Evolutionary conservation across 2,888 invertebrate genomes (phyloP), one percentile per base, ranked within the genome.

Genomic region (Alcis repandata): DNA sequence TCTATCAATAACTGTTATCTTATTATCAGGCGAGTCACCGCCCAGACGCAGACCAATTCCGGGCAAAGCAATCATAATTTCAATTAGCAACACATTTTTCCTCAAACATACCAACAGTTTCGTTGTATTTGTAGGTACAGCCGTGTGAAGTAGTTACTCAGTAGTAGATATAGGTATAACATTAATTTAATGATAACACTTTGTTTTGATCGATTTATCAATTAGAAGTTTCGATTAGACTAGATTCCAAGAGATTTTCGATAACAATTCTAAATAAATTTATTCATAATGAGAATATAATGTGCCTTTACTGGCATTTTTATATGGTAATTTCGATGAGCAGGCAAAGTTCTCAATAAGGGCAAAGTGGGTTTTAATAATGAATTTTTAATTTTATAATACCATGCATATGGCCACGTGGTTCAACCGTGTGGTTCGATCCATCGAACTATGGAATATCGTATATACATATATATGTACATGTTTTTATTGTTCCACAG

Each of bases 161-260:
- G 17, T 41, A 41, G 10, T 27, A 27, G 27, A 27, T 4, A 27
- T 27, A 27, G 15, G 9, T 27, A 20, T 48, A 53, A 49, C 46
- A 48, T 52, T 33, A 48, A 40, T 11, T 64, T 59, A 36, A 59
- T n/a, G 43, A 59, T 64, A 59, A 51, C 13, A 41, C 52, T 46
- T 53, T 32, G 27, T 52, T 68, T 71, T 63, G 45, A 48, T 53
- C 40, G 48, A 46, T 53, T 60, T 57, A 62, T 67, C 62, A 46
- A 38, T 63, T 43, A 56, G 56, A 62, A 60, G 53, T 46, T 41
- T 46, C 63, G 63, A 65, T 67, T 57, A 70, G 69, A 71, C 71
- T 69, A 69, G 71, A 69, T 63, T 71, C 59, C 45, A 53, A 68
- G 60, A 64, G 45, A 65, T 63, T 57, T 62, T 59, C 10, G 43